Percentiles rank a stretch among this genome's conserved stretches.
Conservation (phyloP, 1,140 invertebrate species). For the Nebria ingens region DNA sequence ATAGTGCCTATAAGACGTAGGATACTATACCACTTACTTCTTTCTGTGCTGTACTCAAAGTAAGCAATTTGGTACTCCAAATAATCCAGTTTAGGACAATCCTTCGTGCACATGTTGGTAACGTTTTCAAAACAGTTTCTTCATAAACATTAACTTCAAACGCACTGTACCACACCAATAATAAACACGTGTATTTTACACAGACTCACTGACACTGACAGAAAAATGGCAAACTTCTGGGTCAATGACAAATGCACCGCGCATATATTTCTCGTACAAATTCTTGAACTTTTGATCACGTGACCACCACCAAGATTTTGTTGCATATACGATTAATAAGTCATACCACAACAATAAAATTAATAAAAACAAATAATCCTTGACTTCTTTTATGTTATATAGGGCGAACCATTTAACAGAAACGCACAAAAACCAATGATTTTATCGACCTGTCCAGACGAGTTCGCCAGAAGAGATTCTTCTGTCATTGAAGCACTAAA, state of each 20-base stretch:
- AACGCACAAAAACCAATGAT: neutral
- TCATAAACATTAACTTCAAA: neutral
- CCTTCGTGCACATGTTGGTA: neutral
- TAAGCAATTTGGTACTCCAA: neutral
- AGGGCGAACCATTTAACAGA: neutral
- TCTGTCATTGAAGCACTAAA: no score
- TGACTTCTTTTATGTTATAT: neutral
- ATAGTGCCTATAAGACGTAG: no score
- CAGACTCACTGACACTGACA: neutral
- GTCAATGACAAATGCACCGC: slow-evolving; percentile 3
- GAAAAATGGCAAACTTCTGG: neutral
- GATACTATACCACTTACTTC: no score
- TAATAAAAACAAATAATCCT: neutral
- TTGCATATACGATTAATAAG: slow-evolving; percentile 3
- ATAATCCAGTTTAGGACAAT: neutral
- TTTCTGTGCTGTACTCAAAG: neutral
- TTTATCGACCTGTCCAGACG: neutral
- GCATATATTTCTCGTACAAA: neutral
- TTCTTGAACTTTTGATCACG: slow-evolving; percentile 7
- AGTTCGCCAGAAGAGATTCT: no score
- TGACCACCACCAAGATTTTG: neutral
- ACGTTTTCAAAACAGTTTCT: neutral
- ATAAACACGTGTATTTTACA: neutral
- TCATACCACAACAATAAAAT: neutral
- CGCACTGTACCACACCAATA: neutral